Base-by-base conservation (phyloP, 2,797 vertebrate genomes). In the Choloepus didactylus region DNA sequence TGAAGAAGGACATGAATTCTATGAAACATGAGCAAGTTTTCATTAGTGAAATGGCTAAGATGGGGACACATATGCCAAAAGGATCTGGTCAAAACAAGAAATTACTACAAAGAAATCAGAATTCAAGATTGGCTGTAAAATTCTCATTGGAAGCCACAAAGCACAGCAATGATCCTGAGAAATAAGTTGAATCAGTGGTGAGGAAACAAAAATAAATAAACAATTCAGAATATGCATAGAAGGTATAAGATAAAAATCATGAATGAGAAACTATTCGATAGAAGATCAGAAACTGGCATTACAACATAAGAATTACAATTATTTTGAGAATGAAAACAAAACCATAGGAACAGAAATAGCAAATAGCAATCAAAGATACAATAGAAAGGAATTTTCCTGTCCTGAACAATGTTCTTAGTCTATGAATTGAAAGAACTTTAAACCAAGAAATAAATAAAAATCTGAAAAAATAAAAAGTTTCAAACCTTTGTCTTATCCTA, bases 291-390 rank as follows among this genome's bases (percentile, higher is more conserved):
- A 93, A 38, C 38, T 70, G 16, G 6, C 59, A 92, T 92, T 69
- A 69, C 9, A 75, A n/a, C 86, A 25, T 60, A 67, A 86, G 19
- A 76, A 46, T 75, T 64, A 75, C 9, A 23, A 76, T 15, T 85
- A 67, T 80, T 85, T 85, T 62, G 72, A 80, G 23, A 41, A 7
- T 62, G 64, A 92, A 94, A 75, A n/a, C 16, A 44, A 89, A 94
- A 44, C n/a, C 72, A 35, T 82, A 67, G 18, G 41, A 96, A 79
- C 7, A 80, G 59, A 64, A 54, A 82, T 38, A 92, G 25, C 75
- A 64, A 54, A 82, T 38, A 92, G 25, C 75, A 69, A 89, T 56
- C 51, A 56, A 54, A 82, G 67, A 41, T 94, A 69, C 25, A 31
- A 10, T n/a, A 81, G 76, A 91, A 88, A 60, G 19, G n/a, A 85